Base-by-base conservation (phyloP, 1,140 invertebrate species). In the Pemphigus obesinymphae region DNA sequence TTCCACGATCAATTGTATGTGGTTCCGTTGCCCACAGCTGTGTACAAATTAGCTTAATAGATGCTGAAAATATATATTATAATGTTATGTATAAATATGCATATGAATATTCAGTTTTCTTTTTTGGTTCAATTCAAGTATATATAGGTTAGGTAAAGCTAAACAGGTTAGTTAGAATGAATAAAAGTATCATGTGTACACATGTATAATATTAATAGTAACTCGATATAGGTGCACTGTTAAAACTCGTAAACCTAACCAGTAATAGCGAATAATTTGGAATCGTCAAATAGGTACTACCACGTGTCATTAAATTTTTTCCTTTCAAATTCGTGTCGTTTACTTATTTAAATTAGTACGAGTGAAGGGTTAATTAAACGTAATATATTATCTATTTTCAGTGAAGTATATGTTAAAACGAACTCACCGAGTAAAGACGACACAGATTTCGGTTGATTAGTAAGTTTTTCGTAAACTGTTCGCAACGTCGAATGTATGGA, bases 201-300 rank as follows among this genome's bases (percentile, higher is more conserved):
- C 61, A n/a, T n/a, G 17, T 66, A 66, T 29, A 66, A 66, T 66
- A 66, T 37, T 66, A 66, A n/a, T n/a, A 66, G 29, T 66, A n/a
- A 66, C 20, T 43, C 1, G 6, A 13, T 23, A 5, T 43, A n/a
- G n/a, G n/a, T n/a, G n/a, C n/a, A n/a, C n/a, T 15, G n/a, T 40
- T 26, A 43, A 43, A 70, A 68, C n/a, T 31, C 31, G 20, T n/a
- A 40, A 68, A 37, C 20, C 20, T n/a, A 37, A n/a, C 20, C 3
- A 37, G 7, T 8, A 2, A 66, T 37, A 7, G 17, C n/a, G n/a
- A n/a, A n/a, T n/a, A n/a, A n/a, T n/a, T n/a, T n/a, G 29, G 3
- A n/a, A 34, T 63, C 29, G 55, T 61, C 23, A 61, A 61, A 61
- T n/a, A n/a, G n/a, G n/a, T n/a, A n/a, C n/a, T 61, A 61, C 26